A percentile compares a stretch with the other conserved stretches of the same genome.
Conservation (phyloP, 2,113 vertebrate species). For the Corapipo altera region DNA sequence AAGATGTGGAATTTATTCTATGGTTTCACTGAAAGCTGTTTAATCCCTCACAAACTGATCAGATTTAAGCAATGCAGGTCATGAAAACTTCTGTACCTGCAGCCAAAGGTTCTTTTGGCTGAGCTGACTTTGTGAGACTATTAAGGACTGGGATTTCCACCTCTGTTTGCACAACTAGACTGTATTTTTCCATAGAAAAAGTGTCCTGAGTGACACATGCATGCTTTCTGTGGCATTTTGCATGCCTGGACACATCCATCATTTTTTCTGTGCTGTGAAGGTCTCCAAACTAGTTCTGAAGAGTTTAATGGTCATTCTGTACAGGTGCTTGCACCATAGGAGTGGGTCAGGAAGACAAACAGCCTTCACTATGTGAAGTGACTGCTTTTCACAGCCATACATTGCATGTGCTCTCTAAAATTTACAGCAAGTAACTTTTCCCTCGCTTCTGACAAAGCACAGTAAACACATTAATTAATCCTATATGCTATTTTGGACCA, state of each 20-base stretch:
- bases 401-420: accelerated
- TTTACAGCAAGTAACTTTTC: not conserved
- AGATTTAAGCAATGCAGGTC: not conserved
- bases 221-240: not conserved
- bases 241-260: not conserved
- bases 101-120: not conserved
- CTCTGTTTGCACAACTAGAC: not conserved
- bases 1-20: not conserved
- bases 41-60: not conserved
- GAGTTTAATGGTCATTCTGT: not conserved
- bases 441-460: not conserved
- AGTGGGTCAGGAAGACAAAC: not conserved
- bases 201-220: not conserved
- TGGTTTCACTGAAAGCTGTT: not conserved
- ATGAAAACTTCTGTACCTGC: not conserved
- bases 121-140: not conserved
- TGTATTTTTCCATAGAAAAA: not conserved
- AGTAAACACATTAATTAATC: accelerated
- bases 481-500: accelerated
- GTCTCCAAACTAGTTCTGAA: not conserved
- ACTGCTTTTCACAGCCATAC: not conserved
- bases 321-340: not conserved
- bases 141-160: not conserved
- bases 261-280: not conserved
- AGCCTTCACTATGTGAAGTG: not conserved